phyloP scores from a whole-genome alignment of 1,140 invertebrate genomes.

The Orussus abietinus region DNA sequence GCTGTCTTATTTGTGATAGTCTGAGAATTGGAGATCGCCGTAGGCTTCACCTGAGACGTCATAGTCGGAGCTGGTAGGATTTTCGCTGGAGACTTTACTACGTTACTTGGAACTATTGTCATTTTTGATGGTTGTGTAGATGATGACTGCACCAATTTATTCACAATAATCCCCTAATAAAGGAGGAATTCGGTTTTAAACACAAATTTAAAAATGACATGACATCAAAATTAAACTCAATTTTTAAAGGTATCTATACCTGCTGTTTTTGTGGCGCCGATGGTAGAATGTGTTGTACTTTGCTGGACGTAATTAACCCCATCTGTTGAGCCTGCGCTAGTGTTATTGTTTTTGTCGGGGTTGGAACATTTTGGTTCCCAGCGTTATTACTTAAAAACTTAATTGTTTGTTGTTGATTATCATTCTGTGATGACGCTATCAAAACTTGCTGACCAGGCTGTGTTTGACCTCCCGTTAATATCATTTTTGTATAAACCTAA shows the following conservation, averaged over 20 bases:
- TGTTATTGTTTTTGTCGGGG: conserved; percentile 66
- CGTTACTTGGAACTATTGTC: conserved; percentile 42
- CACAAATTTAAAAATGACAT: conserved; percentile 1
- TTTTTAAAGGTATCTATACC: conserved; percentile 29
- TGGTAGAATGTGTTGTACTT: conserved; percentile 56
- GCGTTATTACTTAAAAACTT: conserved; percentile 43
- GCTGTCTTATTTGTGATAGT: conserved; percentile 40
- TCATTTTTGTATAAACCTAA: conserved; percentile 59
- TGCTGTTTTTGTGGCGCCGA: conserved; percentile 47
- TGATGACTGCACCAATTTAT: conserved; percentile 50
- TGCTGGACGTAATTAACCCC: conserved; percentile 57
- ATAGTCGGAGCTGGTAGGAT: conserved; percentile 63
- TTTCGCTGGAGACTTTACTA: conserved; percentile 64
- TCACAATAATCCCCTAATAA: conserved; percentile 50
- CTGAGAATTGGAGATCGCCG: conserved; percentile 36
- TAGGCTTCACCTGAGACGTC: conserved; percentile 44
- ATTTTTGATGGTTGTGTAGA: conserved; percentile 44
- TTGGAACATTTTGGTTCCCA: conserved; percentile 36
- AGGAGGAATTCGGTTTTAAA: conserved; percentile 21
- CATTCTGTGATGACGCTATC: conserved; percentile 41
- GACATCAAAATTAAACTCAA: no score
- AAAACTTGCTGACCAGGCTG: conserved; percentile 42
- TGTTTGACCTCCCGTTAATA: conserved; percentile 53
- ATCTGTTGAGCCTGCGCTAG: conserved; percentile 67
- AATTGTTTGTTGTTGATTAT: conserved; percentile 40